phyloP scores from a whole-genome alignment of 1,140 invertebrate species.

The Polypedilum vanderplanki region DNA sequence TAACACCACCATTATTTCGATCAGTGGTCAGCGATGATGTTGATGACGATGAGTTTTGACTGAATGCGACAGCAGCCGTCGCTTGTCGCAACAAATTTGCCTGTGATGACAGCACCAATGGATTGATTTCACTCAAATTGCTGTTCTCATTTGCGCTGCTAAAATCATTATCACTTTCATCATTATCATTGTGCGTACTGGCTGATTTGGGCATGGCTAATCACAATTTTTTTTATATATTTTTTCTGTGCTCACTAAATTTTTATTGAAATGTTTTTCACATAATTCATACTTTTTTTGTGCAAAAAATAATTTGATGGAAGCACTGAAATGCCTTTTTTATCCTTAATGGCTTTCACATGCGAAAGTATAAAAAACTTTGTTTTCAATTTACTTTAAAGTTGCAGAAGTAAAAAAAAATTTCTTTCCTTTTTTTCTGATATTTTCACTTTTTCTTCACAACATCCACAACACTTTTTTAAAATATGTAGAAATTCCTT shows the following conservation, averaged over 20 bases:
- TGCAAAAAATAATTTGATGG: constrained; percentile 1
- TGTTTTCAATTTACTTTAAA: background rate
- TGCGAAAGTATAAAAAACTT: background rate
- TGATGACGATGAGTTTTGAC: constrained; percentile 13
- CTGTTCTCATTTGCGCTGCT: constrained; percentile 23
- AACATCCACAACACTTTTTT: background rate
- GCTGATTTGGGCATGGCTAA: constrained; percentile 24
- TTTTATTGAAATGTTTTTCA: background rate
- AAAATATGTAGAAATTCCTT: background rate
- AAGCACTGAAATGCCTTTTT: background rate
- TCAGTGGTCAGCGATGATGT: background rate
- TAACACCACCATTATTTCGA: background rate
- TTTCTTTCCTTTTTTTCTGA: background rate
- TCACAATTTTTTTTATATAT: background rate
- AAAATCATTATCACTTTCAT: constrained; percentile 27
- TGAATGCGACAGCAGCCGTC: background rate
- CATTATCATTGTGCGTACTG: constrained; percentile 24
- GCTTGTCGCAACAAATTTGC: constrained; percentile 10
- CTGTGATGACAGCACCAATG: background rate
- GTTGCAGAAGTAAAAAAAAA: background rate
- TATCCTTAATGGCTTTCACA: constrained; percentile 14
- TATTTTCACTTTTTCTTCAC: constrained; percentile 7
- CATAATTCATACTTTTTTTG: background rate
- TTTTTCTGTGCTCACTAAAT: background rate
- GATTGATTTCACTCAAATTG: constrained; percentile 26